Percentiles rank a stretch among this genome's conserved stretches.
Conservation (phyloP, 2,888 invertebrate genomes). For the Smittia sp. region DNA sequence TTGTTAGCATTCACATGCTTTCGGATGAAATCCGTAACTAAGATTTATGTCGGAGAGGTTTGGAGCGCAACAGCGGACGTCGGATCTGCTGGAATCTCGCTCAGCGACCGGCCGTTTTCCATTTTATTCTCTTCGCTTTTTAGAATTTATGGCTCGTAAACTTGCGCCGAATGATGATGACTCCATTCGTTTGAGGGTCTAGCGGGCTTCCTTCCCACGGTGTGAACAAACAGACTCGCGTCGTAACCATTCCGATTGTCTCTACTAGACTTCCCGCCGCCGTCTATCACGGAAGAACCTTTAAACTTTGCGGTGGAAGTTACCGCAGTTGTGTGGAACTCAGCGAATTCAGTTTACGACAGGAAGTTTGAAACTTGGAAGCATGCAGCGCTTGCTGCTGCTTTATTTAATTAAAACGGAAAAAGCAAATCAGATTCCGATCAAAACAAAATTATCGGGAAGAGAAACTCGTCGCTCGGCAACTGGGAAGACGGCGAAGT, state of each 20-base stretch:
- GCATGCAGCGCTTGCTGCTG: neutral
- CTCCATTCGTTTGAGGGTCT: neutral
- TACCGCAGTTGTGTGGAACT: neutral
- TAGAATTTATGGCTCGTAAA: neutral
- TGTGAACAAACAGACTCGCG: too few relatives aligned
- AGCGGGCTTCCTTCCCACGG: too few relatives aligned
- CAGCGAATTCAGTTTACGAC: neutral
- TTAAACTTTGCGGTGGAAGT: neutral
- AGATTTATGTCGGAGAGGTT: conserved; percentile 19
- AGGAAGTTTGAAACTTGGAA: neutral
- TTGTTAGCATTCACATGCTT: too few relatives aligned
- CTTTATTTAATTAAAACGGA: conserved; percentile 10
- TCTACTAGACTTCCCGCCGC: too few relatives aligned
- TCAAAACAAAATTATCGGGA: neutral
- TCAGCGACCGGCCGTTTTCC: neutral
- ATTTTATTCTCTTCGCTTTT: neutral
- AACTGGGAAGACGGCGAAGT: neutral
- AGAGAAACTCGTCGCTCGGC: neutral
- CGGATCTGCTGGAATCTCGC: neutral
- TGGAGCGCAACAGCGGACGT: neutral
- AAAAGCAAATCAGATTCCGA: neutral
- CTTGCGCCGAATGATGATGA: neutral
- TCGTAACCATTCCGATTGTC: too few relatives aligned
- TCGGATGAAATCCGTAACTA: neutral
- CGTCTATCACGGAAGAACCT: neutral